Base-by-base conservation (phyloP, 23 tunicate species). In the Halocynthia aurantium region DNA sequence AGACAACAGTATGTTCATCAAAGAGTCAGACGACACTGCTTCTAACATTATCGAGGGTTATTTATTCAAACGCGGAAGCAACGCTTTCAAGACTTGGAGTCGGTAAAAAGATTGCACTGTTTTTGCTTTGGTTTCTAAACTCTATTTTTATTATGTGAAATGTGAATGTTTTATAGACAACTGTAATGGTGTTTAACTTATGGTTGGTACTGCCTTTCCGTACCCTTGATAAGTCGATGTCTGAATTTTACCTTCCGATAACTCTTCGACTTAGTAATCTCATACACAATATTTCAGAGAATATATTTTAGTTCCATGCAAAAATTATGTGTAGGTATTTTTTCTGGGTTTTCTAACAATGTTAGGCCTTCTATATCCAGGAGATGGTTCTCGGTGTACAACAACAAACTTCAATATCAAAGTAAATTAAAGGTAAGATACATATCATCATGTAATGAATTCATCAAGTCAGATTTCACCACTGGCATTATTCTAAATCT, bases 51-150 rank as follows among this genome's bases (percentile, higher is more conserved):
- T 82, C 6, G 98, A 92, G 68, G 98, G 98, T 19, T 85, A 92
- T 58, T 67, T 92, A 51, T 86, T 92, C 57, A 92, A 92, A 79
- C 66, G 98, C 66, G 88, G 90, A 55, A 85, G 89, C 71, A 92
- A 92, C 68, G 92, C 98, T 5, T 92, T 92, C 53, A 92, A 92
- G 62, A 92, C 98, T 51, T 92, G 98, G 98, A 85, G 87, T 83
- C 77, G 97, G 97, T 90, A 49, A 19, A 86, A 44, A 17, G 49
- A 31, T 31, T 31, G 44, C 44, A 31, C 44, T 31, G 44, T 31
- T 31, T 31, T 31, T 31, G 44, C 44, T 31, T 31, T 31, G 44
- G 4, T 31, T 31, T 31, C 44, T 31, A 31, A 31, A 31, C 44
- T 31, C 44, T 4, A 31, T 31, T 31, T 4, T 31, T 4, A 31